Base-by-base conservation (phyloP, 2,888 invertebrate species). In the Brassicogethes aeneus region DNA sequence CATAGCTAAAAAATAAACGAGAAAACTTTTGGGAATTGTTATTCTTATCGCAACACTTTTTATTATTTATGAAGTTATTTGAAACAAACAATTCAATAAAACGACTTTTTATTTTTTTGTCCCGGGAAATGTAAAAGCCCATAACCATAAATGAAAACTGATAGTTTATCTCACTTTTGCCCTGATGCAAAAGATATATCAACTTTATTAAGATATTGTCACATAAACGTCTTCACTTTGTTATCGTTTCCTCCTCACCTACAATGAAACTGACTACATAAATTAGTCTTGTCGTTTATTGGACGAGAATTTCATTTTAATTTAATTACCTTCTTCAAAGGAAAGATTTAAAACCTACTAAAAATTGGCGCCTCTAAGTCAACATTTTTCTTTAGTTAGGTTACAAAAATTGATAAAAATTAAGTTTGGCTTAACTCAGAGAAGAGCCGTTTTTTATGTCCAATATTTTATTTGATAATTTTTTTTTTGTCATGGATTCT, bases 21-120 rank as follows among this genome's bases (percentile, higher is more conserved):
- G 23, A 10, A 23, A 23, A 23, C 23, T 23, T 23, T 10, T 10
- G n/a, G 23, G 10, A 23, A 23, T 23, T 23, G 23, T 23, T 23
- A 23, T 23, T 23, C 23, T 23, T 23, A 23, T 23, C 23, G 23
- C 23, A 23, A 23, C 23, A 23, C 23, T 42, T 44, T 47, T 46
- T 52, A 48, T 48, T 51, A 50, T 48, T 50, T 53, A 49, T 47
- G 39, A 47, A 17, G 12, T 43, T 38, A 50, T 47, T 47, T 44
- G 47, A 46, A 50, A 48, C 53, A 51, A 51, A 51, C 51, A 53
- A 46, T 44, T 47, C 50, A 53, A 32, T 32, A 12, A 46, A 42
- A 45, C 40, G 40, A 36, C 39, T 34, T 36, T 39, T 30, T 36
- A 40, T 40, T 40, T 46, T 46, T 44, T 46, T 48, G n/a, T n/a